These are phyloP conservation scores for Andrena haemorrhoa DNA, from an alignment of 2,888 invertebrate species.

Conservation along the genomic window DNA sequence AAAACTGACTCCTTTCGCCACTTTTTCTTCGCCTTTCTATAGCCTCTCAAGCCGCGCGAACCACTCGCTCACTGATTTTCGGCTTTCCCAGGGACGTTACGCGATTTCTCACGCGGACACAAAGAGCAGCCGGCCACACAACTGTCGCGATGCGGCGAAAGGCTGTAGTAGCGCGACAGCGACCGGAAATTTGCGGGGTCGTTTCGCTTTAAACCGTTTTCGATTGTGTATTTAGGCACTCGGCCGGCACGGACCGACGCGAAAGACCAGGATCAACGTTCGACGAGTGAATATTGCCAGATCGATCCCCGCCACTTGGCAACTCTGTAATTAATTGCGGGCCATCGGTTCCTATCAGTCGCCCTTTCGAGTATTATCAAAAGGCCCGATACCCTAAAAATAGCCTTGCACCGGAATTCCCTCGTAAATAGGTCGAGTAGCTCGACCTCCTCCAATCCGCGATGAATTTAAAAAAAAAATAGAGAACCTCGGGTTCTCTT, in stretches of 20 bases:
- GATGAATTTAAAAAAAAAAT: too few relatives aligned
- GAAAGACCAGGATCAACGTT: constrained; percentile 50
- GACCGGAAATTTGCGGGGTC: constrained; percentile 27
- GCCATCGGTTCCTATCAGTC: constrained; percentile 40
- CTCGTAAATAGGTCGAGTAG: not conserved
- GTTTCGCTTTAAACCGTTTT: constrained; percentile 54
- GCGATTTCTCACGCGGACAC: not conserved
- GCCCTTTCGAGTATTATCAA: constrained; percentile 29
- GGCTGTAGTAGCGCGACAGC: not conserved
- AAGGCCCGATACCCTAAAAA: not conserved
- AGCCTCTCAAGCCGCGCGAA: not conserved
- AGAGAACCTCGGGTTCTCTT: too few relatives aligned
- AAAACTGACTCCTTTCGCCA: too few relatives aligned
- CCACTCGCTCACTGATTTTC: constrained; percentile 1
- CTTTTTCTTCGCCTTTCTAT: too few relatives aligned
- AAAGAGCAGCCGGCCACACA: not conserved
- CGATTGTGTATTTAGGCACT: constrained; percentile 51
- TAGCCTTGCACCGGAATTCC: not conserved
- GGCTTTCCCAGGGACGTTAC: not conserved
- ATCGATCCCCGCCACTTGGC: constrained; percentile 48
- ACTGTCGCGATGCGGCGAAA: not conserved
- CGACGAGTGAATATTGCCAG: constrained; percentile 44
- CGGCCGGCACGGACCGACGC: constrained; percentile 28
- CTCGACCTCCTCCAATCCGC: not conserved
- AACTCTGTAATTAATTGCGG: constrained; percentile 63